A percentile compares a stretch with the other conserved stretches of the same genome.
These are phyloP conservation scores for Zootermopsis nevadensis DNA, from an alignment of 2,888 invertebrate species.

Conservation along the genomic window DNA sequence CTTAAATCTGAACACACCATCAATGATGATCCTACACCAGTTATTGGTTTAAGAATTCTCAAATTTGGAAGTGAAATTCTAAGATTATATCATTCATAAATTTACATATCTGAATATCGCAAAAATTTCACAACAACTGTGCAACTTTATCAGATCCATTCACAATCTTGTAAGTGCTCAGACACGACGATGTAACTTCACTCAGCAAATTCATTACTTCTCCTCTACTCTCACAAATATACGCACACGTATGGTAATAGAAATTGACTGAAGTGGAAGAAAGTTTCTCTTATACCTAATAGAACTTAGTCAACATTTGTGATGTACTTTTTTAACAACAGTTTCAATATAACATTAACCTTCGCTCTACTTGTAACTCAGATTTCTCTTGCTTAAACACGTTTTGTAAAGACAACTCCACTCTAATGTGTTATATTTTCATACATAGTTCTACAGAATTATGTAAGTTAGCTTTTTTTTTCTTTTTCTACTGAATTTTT, in stretches of 20 bases:
- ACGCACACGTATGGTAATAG: not conserved
- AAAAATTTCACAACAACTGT: not conserved
- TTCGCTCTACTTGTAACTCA: too few relatives aligned
- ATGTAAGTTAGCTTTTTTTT: too few relatives aligned
- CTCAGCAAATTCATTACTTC: not conserved
- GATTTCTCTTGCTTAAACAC: too few relatives aligned
- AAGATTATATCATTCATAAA: not conserved
- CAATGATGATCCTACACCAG: not conserved
- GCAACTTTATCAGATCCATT: not conserved
- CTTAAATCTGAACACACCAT: not conserved
- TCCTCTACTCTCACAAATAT: not conserved
- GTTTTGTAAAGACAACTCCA: too few relatives aligned
- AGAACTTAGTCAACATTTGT: too few relatives aligned
- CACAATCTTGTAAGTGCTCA: not conserved
- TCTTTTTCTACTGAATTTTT: too few relatives aligned
- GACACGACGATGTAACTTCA: not conserved
- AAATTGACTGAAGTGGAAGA: constrained; percentile 3
- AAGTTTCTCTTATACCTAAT: not conserved
- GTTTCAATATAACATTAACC: too few relatives aligned
- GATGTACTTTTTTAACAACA: too few relatives aligned
- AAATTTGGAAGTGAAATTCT: too few relatives aligned
- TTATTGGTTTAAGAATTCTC: too few relatives aligned
- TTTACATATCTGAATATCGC: not conserved
- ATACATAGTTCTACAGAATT: too few relatives aligned
- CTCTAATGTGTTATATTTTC: too few relatives aligned